phyloP scores from a whole-genome alignment of 2,888 invertebrate species.

The Cordylochernes scorpioides region DNA sequence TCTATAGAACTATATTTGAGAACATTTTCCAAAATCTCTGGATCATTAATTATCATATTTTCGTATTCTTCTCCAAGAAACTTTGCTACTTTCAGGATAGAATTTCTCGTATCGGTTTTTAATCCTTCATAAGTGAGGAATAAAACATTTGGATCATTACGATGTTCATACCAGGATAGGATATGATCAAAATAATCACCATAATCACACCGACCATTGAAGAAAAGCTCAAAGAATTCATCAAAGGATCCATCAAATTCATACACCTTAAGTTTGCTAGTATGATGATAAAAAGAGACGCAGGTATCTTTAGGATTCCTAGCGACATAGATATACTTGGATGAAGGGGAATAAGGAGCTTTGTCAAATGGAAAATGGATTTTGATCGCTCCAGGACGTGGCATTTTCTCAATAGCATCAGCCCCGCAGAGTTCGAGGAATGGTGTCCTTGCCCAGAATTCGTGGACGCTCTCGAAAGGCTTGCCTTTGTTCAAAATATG shows the following conservation, averaged over 20 bases:
- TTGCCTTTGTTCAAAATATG: constrained; percentile 1
- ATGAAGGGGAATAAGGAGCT: constrained; percentile 4
- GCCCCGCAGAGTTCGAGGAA: constrained; percentile 1
- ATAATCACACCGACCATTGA: constrained; percentile 18
- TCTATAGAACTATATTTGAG: neutral
- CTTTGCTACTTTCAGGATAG: constrained; percentile 12
- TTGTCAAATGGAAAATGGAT: constrained; percentile 16
- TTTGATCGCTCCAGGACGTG: constrained; percentile 6
- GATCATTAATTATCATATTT: neutral
- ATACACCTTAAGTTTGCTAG: constrained; percentile 3
- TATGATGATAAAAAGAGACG: constrained; percentile 23
- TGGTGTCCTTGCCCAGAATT: neutral
- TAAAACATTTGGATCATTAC: constrained; percentile 18
- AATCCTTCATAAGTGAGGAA: constrained; percentile 23
- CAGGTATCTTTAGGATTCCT: constrained; percentile 24
- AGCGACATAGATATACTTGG: constrained; percentile 20
- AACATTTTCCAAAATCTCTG: neutral
- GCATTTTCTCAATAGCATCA: neutral
- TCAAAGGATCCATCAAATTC: constrained; percentile 14
- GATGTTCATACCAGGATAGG: constrained; percentile 10
- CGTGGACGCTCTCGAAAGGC: neutral
- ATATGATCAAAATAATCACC: constrained; percentile 11
- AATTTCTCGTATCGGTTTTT: constrained; percentile 16
- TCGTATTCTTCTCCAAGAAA: constrained; percentile 13
- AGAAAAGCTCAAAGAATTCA: constrained; percentile 22